Base-by-base conservation (phyloP, 2,888 invertebrate species). In the Seira musarum region DNA sequence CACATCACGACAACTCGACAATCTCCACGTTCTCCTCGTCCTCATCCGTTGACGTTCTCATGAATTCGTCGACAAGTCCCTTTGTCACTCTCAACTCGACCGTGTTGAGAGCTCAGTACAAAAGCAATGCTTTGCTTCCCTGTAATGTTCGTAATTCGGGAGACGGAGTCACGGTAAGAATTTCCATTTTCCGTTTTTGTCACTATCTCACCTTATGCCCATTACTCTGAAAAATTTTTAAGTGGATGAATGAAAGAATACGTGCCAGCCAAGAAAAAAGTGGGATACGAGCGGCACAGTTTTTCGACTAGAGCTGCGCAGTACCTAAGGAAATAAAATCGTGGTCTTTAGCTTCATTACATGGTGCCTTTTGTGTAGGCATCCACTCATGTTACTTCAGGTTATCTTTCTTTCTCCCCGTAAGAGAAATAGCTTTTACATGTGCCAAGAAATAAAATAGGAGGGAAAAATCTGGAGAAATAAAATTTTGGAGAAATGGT, bases 81-180 rank as follows among this genome's bases (percentile, higher is more conserved):
- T 96, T 96, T 88, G 93, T 93, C 69, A 95, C 95, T 3, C 94
- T 94, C 88, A 96, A 96, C 88, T 94, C 94, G 83, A 94, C 94
- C 0, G 89, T 93, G 64, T 92, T 96, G 88, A 93, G 93, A 83
- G 94, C 95, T 87, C 95, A 96, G 90, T 94, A 93, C 63, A 95
- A 95, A 17, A 94, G 95, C 80, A 95, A 94, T 0, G 95, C 95
- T 2, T 91, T 94, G 80, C 91, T 96, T 83, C 95, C 95, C 0
- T 96, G 96, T 89, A 92, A 94, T 83, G 94, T 96, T 84, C 93
- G 93, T 88, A 94, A 95, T 88, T 94, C 95, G 87, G 95, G 95
- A 70, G 95, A 96, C 89, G 95, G 95, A 87, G 90, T 90, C 72
- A 86, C 86, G 91, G 96, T 96, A 89, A 94, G 95, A 92, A 66